phyloP scores from a whole-genome alignment of 2,888 invertebrate genomes.

The Pseudococcus jackbeardsleyi region DNA sequence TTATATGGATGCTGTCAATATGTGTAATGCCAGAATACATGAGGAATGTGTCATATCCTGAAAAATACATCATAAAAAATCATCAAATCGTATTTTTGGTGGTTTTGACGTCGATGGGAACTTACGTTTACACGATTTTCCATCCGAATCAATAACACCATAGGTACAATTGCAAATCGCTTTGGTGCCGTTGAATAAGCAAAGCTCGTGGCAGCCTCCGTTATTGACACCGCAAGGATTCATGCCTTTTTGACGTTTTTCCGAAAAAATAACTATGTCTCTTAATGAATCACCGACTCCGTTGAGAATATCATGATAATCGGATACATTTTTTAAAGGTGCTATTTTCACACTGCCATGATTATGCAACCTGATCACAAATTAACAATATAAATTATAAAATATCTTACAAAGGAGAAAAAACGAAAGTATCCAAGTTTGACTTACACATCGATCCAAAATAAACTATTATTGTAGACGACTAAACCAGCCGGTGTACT shows the following conservation, averaged over 20 bases:
- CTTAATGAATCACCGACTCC: slow-evolving; percentile 67
- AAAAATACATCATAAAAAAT: slow-evolving; percentile 67
- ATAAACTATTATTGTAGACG: slow-evolving; percentile 76
- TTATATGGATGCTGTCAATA: slow-evolving; percentile 85
- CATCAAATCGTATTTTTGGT: neutral
- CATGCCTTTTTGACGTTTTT: slow-evolving; percentile 73
- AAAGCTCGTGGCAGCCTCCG: slow-evolving; percentile 84
- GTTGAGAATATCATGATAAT: slow-evolving; percentile 68
- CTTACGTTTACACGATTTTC: slow-evolving; percentile 77
- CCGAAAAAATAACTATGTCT: slow-evolving; percentile 72
- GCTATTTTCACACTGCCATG: slow-evolving; percentile 61
- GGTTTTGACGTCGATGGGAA: neutral
- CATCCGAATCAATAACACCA: slow-evolving; percentile 79
- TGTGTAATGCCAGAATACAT: slow-evolving; percentile 85
- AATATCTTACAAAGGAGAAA: too few relatives aligned
- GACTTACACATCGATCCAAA: slow-evolving; percentile 85
- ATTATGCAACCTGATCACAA: slow-evolving; percentile 14
- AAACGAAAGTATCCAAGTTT: neutral
- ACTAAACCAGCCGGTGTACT: slow-evolving; percentile 79
- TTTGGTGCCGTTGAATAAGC: slow-evolving; percentile 79
- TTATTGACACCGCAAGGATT: slow-evolving; percentile 78
- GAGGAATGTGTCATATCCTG: slow-evolving; percentile 85
- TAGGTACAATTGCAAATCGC: slow-evolving; percentile 87
- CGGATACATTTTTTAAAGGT: slow-evolving; percentile 73
- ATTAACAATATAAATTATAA: neutral